Conservation (phyloP, 2,888 invertebrate genomes). For the Amphipoea oculea region DNA sequence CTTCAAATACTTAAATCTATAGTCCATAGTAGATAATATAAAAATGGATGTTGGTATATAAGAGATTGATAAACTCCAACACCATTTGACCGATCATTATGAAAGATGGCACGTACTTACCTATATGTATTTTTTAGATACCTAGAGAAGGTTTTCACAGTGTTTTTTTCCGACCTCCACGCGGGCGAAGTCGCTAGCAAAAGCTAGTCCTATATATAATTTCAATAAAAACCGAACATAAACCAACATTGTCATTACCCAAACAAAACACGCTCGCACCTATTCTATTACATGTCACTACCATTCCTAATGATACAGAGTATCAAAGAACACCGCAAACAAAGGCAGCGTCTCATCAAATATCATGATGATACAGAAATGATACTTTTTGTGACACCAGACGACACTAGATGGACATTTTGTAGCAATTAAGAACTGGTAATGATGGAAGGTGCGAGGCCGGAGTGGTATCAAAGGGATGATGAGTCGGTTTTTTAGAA, state of each 20-base stretch:
- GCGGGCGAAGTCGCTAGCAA: no score
- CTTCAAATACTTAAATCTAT: no score
- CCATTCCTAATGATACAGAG: slow-evolving; percentile 61
- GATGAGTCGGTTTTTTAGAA: slow-evolving; percentile 53
- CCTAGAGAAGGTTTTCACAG: no score
- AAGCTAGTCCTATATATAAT: no score
- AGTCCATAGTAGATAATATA: no score
- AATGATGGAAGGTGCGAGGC: slow-evolving; percentile 66
- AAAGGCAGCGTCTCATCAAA: slow-evolving; percentile 74
- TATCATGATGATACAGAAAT: slow-evolving; percentile 74
- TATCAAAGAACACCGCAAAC: slow-evolving; percentile 68
- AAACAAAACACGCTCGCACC: slow-evolving; percentile 43
- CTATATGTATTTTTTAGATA: no score
- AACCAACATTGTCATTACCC: slow-evolving; percentile 23
- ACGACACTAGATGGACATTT: slow-evolving; percentile 75
- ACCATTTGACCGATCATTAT: no score
- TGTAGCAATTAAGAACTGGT: slow-evolving; percentile 70
- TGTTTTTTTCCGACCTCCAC: no score
- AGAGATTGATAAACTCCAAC: no score
- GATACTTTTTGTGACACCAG: slow-evolving; percentile 77
- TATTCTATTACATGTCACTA: slow-evolving; percentile 55
- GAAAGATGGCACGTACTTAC: no score
- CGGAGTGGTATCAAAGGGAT: slow-evolving; percentile 53
- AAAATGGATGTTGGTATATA: no score
- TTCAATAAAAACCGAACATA: slow-evolving; percentile 11